Percentiles rank a stretch among this genome's conserved stretches.
Evolutionary conservation across 2,888 invertebrate genomes (phyloP).

Genomic region (Drosophila pseudotakahashii): DNA sequence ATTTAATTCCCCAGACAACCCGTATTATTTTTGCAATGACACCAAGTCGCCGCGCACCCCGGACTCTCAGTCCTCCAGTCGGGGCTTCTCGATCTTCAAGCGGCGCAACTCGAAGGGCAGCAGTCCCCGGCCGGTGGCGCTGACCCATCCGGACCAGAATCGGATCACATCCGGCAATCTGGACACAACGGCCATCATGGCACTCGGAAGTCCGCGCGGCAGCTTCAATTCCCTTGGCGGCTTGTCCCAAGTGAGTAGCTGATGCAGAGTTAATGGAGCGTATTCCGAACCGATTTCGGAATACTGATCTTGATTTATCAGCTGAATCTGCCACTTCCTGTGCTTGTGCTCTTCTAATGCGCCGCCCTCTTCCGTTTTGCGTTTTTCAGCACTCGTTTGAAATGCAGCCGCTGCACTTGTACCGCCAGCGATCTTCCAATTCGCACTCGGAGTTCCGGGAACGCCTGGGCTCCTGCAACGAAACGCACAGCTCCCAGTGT

Average conservation of each 20-base stretch:
- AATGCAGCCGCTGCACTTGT: constrained; percentile 79
- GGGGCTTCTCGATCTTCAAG: constrained; percentile 83
- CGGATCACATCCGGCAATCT: constrained; percentile 84
- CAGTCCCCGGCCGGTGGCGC: constrained; percentile 75
- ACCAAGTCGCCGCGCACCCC: constrained; percentile 83
- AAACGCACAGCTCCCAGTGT: constrained; percentile 75
- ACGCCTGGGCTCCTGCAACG: constrained; percentile 83
- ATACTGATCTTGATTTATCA: constrained; percentile 67
- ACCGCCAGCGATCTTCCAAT: constrained; percentile 79
- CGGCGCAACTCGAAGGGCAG: constrained; percentile 83
- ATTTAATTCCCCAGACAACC: constrained; percentile 77
- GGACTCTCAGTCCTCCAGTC: constrained; percentile 81
- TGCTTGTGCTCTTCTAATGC: constrained; percentile 40
- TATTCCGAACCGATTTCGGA: constrained; percentile 28
- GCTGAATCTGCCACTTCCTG: constrained; percentile 73
- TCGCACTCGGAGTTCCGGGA: constrained; percentile 83
- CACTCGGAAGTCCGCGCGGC: constrained; percentile 83
- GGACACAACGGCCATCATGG: constrained; percentile 81
- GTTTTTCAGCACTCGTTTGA: constrained; percentile 76
- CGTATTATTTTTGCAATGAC: constrained; percentile 84
- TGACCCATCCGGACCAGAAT: constrained; percentile 77
- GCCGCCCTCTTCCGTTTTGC: constrained; percentile 41
- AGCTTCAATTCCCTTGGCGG: constrained; percentile 83
- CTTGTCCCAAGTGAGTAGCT: constrained; percentile 79
- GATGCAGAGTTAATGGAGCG: constrained; percentile 10